Evolutionary conservation across 2,113 vertebrate genomes (phyloP).

Genomic region (Clarias magur): DNA sequence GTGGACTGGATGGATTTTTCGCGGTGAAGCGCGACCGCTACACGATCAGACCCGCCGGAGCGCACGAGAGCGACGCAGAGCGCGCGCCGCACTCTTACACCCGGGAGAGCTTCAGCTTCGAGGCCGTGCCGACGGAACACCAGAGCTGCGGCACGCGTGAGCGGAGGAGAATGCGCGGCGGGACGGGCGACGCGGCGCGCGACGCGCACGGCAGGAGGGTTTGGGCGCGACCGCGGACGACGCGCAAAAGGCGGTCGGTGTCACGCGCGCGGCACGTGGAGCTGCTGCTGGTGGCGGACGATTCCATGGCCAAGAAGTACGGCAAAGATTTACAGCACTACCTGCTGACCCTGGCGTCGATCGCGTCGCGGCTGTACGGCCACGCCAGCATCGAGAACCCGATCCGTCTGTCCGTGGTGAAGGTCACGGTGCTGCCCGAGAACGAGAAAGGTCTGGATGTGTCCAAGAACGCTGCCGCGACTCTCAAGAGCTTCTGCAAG

Average conservation of each 20-base stretch:
- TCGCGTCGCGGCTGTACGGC: constrained; percentile 91
- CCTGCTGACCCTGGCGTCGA: constrained; percentile 89
- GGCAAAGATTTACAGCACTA: constrained; percentile 91
- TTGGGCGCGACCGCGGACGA: background rate
- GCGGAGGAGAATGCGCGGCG: constrained; percentile 48
- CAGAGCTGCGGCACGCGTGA: constrained; percentile 72
- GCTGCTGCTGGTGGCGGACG: constrained; percentile 92
- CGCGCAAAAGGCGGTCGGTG: constrained; percentile 75
- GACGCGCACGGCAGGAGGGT: background rate
- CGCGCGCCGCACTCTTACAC: constrained; percentile 78
- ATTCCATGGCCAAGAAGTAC: constrained; percentile 88
- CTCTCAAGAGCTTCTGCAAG: constrained; percentile 96
- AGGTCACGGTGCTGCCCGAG: constrained; percentile 80
- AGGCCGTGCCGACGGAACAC: constrained; percentile 67
- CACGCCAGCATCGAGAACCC: constrained; percentile 98
- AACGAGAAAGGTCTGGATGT: constrained; percentile 88
- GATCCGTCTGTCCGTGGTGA: constrained; percentile 90
- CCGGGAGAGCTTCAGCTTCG: constrained; percentile 84
- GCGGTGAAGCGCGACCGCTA: constrained; percentile 84
- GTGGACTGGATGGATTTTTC: constrained; percentile 88
- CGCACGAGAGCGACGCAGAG: constrained; percentile 68
- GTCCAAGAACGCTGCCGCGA: constrained; percentile 89
- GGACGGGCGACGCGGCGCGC: background rate
- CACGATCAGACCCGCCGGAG: constrained; percentile 74
- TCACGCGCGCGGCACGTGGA: constrained; percentile 92